Evolutionary conservation across 2,888 invertebrate species (phyloP), one percentile per base, ranked within the genome.

Genomic region (Chrysomela aeneicollis): DNA sequence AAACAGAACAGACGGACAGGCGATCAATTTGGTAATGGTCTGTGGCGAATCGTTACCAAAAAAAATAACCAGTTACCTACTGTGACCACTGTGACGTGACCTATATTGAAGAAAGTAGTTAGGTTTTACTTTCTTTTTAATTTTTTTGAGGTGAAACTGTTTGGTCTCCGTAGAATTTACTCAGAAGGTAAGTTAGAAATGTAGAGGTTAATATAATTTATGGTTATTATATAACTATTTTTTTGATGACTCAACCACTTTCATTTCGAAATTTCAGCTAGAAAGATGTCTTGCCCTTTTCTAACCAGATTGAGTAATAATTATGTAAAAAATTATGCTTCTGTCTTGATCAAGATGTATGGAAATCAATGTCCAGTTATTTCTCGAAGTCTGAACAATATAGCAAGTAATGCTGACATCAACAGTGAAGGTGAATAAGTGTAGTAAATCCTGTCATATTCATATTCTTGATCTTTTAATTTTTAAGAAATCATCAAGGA

Each of bases 241-340:
- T n/a, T n/a, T n/a, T n/a, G n/a, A n/a, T n/a, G n/a, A n/a, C n/a
- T n/a, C n/a, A n/a, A n/a, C n/a, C n/a, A n/a, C 5, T 51, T 60
- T 65, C 47, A 58, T 52, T 64, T 64, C 35, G 17, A 46, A 46
- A 26, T 55, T 35, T 35, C 32, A 32, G 10, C 18, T 60, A 63
- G 63, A 52, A 89, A 84, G 79, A 94, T 95, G 94, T 92, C 94
- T 80, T 95, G 95, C 82, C 95, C 95, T 70, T 95, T 95, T 84
- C 84, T 95, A 77, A 91, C 91, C 75, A 90, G 92, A 71, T 85
- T 95, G 69, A 92, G 91, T 77, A 86, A 90, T 71, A 88, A 89
- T 77, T 95, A 92, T 84, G 87, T 95, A 69, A 90, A 92, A 72
- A 94, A 93, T 83, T 93, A 95, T 84, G 92, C 91, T 52, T 85